Evolutionary conservation across 2,113 vertebrate species (phyloP).

Genomic region (Oophaga pumilio): DNA sequence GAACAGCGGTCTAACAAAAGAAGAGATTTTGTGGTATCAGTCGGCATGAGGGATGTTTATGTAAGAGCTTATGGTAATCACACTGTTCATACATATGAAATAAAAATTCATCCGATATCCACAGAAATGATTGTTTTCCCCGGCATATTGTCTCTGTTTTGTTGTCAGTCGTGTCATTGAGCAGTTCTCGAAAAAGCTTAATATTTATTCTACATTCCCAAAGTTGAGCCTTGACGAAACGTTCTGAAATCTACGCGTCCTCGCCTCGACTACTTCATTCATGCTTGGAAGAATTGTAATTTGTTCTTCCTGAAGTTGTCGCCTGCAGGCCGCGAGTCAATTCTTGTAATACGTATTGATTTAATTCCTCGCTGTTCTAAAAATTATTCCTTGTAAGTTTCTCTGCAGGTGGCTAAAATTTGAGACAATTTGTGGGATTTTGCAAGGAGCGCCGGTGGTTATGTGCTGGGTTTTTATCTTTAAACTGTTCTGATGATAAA

Average conservation of each 20-base stretch:
- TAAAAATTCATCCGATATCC: background rate
- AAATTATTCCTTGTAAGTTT: slow-evolving; percentile 34
- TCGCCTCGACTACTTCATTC: slow-evolving; percentile 3
- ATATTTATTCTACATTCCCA: slow-evolving; percentile 21
- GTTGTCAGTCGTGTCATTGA: slow-evolving; percentile 2
- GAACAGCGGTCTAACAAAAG: background rate
- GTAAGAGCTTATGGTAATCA: background rate
- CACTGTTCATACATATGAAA: background rate
- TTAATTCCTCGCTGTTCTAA: slow-evolving; percentile 31
- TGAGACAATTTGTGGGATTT: slow-evolving; percentile 36
- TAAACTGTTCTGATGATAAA: background rate
- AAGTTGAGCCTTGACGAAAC: background rate
- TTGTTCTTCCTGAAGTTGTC: background rate
- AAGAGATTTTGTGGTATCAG: background rate
- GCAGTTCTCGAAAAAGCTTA: background rate
- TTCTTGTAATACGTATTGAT: slow-evolving; percentile 51
- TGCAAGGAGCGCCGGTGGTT: background rate
- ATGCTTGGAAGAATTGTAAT: slow-evolving; percentile 31
- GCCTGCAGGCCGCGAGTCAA: slow-evolving; percentile 17
- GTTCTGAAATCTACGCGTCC: background rate
- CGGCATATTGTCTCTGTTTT: background rate
- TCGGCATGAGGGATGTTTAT: background rate
- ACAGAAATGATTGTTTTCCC: background rate
- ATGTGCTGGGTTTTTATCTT: background rate
- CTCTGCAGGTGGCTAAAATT: slow-evolving; percentile 46